Conservation (phyloP, 2,797 vertebrate species). For the Catharus ustulatus region DNA sequence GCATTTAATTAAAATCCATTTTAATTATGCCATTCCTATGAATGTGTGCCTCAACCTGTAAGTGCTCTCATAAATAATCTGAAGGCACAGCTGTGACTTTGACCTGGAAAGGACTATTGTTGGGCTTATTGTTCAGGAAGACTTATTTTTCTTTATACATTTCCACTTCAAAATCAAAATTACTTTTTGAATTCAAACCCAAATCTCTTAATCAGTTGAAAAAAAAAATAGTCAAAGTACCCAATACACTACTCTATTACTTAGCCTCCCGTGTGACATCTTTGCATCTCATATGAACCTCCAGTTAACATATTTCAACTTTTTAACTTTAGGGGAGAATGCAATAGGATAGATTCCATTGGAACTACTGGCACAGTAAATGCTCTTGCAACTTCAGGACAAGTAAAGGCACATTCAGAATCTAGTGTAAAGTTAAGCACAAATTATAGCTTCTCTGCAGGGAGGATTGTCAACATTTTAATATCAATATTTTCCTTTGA, state of each 20-base stretch:
- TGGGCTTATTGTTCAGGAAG: not conserved
- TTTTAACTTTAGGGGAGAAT: not conserved
- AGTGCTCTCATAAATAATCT: not conserved
- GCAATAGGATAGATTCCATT: not conserved
- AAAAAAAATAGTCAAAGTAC: not conserved
- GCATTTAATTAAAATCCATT: not conserved
- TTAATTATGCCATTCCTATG: not conserved
- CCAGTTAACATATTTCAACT: not conserved
- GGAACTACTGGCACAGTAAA: not conserved
- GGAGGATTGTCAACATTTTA: not conserved
- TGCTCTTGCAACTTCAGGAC: not conserved
- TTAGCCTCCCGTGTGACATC: not conserved
- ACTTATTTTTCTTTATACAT: not conserved
- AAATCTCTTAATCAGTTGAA: not conserved
- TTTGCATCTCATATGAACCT: not conserved
- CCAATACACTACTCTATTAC: not conserved
- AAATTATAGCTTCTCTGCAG: not conserved
- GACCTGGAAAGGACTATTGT: not conserved
- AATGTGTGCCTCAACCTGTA: not conserved
- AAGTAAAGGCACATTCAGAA: not conserved
- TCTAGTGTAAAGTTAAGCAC: not conserved
- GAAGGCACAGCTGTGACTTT: not conserved
- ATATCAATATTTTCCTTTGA: not conserved
- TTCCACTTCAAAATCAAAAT: not conserved
- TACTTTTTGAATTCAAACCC: not conserved